Base-by-base conservation (phyloP, 2,797 vertebrate species). In the Sphenopsis melanotis region DNA sequence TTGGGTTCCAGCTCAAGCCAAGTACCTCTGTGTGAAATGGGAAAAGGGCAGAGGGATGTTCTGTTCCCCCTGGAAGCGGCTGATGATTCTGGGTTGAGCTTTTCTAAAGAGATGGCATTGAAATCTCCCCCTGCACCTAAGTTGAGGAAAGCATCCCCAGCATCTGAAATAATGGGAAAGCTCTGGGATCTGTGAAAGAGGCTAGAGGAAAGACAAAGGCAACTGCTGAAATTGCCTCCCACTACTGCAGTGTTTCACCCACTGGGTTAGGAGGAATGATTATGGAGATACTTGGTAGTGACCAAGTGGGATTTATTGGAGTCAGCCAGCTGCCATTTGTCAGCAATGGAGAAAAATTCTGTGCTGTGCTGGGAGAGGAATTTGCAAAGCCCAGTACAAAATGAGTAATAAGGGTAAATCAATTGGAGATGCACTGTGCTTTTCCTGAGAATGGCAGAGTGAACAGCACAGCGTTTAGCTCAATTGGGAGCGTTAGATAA, bases 331-430 rank as follows among this genome's bases (percentile, higher is more conserved):
- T 95, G 87, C 89, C 6, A 3, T 83, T 81, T 2, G 0, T 88
- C 90, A 90, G 84, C 71, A 71, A n/a, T 3, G 1, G 75, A 82
- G 83, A 83, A 84, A 90, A 89, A 89, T 68, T 57, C 86, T 52
- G 53, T 65, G 60, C 79, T 84, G 86, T 0, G 1, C 83, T 26
- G 57, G 53, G 72, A 94, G 76, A 81, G 60, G 83, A 90, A 93
- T 94, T 84, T 95, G 89, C 93, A 94, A 93, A 80, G 37, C 50
- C 60, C 1, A 4, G 63, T 93, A 86, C 74, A 77, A 94, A 93
- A 60, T 78, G 74, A 89, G 61, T 63, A 91, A 92, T 93, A 79
- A 86, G 76, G 66, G 66, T 85, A 90, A 94, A 95, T 94, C 91
- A 83, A 79, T 61, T 85, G 83, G 82, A 95, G 89, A 85, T 81